Evolutionary conservation across 1,140 invertebrate genomes (phyloP).

Genomic region (Matsumurasca onukii): DNA sequence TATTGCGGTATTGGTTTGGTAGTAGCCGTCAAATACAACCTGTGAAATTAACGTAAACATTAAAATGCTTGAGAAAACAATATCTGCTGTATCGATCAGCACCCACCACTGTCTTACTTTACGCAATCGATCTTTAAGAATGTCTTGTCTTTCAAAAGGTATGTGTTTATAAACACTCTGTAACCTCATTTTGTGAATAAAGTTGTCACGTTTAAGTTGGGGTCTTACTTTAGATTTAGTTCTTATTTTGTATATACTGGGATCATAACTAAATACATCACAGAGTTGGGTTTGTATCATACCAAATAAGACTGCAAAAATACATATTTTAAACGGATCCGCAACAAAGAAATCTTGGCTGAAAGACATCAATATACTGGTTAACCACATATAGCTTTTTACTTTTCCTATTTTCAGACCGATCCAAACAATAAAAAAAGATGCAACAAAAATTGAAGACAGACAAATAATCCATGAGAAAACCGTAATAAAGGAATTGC

Average conservation of each 20-base stretch:
- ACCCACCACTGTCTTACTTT: not conserved
- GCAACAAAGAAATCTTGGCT: not conserved
- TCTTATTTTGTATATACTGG: not conserved
- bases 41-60: not conserved
- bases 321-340: not conserved
- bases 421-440: not conserved
- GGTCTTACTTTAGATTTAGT: not conserved
- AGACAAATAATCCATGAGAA: not conserved
- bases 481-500: no score
- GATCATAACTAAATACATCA: not conserved
- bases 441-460: not conserved
- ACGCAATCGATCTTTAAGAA: not conserved
- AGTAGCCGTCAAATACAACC: not conserved
- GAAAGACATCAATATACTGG: not conserved
- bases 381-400: not conserved
- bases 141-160: not conserved
- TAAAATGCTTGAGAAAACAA: not conserved
- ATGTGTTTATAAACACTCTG: not conserved
- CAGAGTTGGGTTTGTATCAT: not conserved
- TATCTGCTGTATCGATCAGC: not conserved
- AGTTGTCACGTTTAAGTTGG: not conserved
- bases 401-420: not conserved
- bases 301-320: not conserved
- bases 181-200: not conserved
- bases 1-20: no score